Conservation (phyloP, 2,797 vertebrate genomes). For the Sebastes taczanowskii region DNA sequence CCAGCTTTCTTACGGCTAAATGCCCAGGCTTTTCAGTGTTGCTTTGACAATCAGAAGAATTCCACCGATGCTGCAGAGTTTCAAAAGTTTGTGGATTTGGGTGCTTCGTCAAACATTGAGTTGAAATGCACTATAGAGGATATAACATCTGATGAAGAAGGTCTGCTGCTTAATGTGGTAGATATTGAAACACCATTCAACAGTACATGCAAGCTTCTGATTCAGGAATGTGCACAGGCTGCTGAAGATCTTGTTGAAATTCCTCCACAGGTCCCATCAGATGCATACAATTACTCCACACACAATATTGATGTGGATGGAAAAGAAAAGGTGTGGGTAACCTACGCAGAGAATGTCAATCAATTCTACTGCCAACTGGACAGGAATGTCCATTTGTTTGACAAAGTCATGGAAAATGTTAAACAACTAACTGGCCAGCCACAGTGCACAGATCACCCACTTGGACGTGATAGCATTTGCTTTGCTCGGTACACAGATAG, state of each 20-base stretch:
- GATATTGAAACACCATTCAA: slow-evolving; percentile 40
- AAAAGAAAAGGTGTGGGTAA: slow-evolving; percentile 84
- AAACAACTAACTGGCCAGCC: slow-evolving; percentile 48
- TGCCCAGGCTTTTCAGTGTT: slow-evolving; percentile 61
- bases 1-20: slow-evolving; percentile 48
- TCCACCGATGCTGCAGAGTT: slow-evolving; percentile 26
- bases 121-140: slow-evolving; percentile 54
- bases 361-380: slow-evolving; percentile 89
- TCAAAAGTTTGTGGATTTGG: slow-evolving; percentile 34
- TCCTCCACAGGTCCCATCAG: slow-evolving; percentile 65
- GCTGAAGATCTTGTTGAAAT: slow-evolving; percentile 56
- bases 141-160: slow-evolving; percentile 42
- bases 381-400: slow-evolving; percentile 77
- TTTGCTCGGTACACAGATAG: slow-evolving; percentile 86
- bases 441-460: slow-evolving; percentile 34
- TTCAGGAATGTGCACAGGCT: slow-evolving; percentile 62
- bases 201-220: slow-evolving; percentile 10
- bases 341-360: slow-evolving; percentile 76
- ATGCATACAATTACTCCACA: slow-evolving; percentile 82
- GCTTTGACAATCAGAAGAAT: slow-evolving; percentile 14
- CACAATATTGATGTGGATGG: slow-evolving; percentile 83
- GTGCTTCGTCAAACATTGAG: neutral
- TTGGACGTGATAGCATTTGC: slow-evolving; percentile 76
- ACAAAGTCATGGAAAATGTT: slow-evolving; percentile 75
- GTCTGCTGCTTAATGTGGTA: slow-evolving; percentile 37